Base-by-base conservation (phyloP, 2,113 vertebrate species). In the Sterrhoptilus dennistouni region DNA sequence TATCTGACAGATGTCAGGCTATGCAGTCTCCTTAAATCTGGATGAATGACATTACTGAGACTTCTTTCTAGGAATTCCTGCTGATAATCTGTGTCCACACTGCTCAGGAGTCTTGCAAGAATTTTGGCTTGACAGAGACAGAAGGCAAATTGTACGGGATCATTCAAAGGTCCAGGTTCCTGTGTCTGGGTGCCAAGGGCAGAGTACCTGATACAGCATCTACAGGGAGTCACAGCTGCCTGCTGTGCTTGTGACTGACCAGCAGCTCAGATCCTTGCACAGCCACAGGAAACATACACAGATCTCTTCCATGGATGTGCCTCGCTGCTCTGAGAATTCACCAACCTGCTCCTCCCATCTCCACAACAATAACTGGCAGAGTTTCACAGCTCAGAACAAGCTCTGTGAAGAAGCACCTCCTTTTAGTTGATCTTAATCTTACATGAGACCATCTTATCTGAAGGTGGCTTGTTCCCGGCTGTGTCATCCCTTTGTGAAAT, bases 191-290 rank as follows among this genome's bases (percentile, higher is more conserved):
- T 38, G 68, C 36, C 45, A 29, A 42, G 33, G 29, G 44, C 9
- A 65, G 40, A 57, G 19, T 5, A 5, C 1, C 1, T 68, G 38
- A 7, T 14, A 0, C 1, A 28, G 31, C 19, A 19, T 12, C 29
- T 0, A 3, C 21, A 10, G 65, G 15, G 8, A 71, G 38, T 31
- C 80, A 42, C 2, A 38, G 12, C 38, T 56, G 13, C 36, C 23
- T 60, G 44, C n/a, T 28, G 8, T 1, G 15, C 12, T 33, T 54
- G 10, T 8, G 75, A 13, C 54, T 57, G 50, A 44, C 2, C 78
- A 77, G 78, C 1, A 2, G 54, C 42, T 78, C 65, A 60, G 50
- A 8, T 6, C 22, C 63, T 12, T 28, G 33, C 42, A 69, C 59
- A 60, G 69, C 31, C 69, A 63, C 12, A 52, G 35, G 22, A 5